Evolutionary conservation across 2,113 vertebrate species (phyloP).

Genomic region (Bucco capensis): DNA sequence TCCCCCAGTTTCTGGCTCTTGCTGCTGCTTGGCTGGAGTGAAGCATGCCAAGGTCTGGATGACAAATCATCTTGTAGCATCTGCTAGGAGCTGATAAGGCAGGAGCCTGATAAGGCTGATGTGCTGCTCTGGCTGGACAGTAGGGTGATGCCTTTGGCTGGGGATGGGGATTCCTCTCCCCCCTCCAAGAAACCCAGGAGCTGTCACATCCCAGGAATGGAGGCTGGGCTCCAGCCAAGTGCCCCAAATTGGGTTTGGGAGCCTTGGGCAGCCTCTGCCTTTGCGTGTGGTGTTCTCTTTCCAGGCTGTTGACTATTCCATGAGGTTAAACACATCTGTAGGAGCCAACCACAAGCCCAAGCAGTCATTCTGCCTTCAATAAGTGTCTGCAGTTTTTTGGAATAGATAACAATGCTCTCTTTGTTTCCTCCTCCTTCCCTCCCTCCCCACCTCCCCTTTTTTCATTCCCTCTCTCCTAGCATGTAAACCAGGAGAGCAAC

Average conservation of each 20-base stretch:
- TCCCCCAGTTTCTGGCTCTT: background rate
- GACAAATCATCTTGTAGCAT: slow-evolving; percentile 33
- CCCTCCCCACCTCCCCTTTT: background rate
- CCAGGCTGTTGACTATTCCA: slow-evolving; percentile 54
- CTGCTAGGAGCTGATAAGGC: slow-evolving; percentile 52
- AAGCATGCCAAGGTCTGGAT: background rate
- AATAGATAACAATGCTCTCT: slow-evolving; percentile 68
- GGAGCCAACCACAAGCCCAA: slow-evolving; percentile 63
- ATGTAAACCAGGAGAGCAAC: slow-evolving; percentile 37
- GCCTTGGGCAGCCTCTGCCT: slow-evolving; percentile 21
- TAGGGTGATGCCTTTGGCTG: background rate
- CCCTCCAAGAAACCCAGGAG: background rate
- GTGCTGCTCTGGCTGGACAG: background rate
- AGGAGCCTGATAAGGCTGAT: background rate
- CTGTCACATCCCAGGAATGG: background rate
- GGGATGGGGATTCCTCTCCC: background rate
- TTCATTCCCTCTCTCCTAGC: slow-evolving; percentile 17
- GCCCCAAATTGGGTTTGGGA: slow-evolving; percentile 16
- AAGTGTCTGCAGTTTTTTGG: slow-evolving; percentile 51
- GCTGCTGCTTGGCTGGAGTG: background rate
- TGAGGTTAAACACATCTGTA: slow-evolving; percentile 66
- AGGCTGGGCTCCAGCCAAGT: background rate
- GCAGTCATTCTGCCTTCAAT: slow-evolving; percentile 55
- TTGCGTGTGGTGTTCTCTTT: slow-evolving; percentile 49
- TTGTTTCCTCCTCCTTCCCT: slow-evolving; percentile 43